Evolutionary conservation across 53 echinoderm and acorn worm species (phyloP).

Genomic region (Luidia sarsii): DNA sequence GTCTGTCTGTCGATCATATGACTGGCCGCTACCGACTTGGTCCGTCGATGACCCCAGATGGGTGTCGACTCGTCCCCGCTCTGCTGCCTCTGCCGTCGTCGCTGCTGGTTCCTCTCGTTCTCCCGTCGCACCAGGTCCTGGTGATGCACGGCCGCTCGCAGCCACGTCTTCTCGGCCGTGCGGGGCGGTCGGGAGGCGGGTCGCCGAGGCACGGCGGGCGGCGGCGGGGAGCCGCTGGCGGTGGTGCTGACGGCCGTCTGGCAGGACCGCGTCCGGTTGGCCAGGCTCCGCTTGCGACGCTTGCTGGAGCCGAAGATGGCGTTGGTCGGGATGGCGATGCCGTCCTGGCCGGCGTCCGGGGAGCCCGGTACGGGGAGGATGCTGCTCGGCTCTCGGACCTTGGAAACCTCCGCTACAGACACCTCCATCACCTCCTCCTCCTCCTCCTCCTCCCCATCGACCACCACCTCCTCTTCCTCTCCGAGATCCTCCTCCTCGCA

Average conservation of each 20-base stretch:
- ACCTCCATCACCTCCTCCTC: not conserved
- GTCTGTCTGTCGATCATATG: constrained; percentile 37
- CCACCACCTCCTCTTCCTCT: not conserved
- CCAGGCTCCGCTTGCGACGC: constrained; percentile 23
- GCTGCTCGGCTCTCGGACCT: constrained; percentile 17
- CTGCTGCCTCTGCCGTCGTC: too few relatives aligned
- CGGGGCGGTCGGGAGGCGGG: constrained; percentile 22
- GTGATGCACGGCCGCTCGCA: not conserved
- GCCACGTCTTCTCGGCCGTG: constrained; percentile 37
- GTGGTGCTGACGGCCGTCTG: not conserved
- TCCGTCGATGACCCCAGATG: constrained; percentile 39
- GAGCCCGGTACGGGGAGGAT: constrained; percentile 15
- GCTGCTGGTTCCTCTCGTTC: constrained; percentile 26
- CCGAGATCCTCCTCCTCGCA: not conserved
- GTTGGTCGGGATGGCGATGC: constrained; percentile 14
- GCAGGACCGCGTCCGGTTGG: constrained; percentile 26
- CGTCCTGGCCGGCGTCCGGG: constrained; percentile 3
- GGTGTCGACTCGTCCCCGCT: not conserved
- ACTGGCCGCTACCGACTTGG: constrained; percentile 38
- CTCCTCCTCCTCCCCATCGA: not conserved
- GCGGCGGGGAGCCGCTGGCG: not conserved
- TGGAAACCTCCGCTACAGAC: constrained; percentile 5
- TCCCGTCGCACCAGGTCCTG: constrained; percentile 1
- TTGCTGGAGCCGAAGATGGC: constrained; percentile 42
- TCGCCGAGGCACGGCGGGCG: constrained; percentile 22